Percentiles rank a stretch among this genome's conserved stretches.
phyloP scores from a whole-genome alignment of 1,140 invertebrate genomes.

The Ptiloglossa arizonensis region DNA sequence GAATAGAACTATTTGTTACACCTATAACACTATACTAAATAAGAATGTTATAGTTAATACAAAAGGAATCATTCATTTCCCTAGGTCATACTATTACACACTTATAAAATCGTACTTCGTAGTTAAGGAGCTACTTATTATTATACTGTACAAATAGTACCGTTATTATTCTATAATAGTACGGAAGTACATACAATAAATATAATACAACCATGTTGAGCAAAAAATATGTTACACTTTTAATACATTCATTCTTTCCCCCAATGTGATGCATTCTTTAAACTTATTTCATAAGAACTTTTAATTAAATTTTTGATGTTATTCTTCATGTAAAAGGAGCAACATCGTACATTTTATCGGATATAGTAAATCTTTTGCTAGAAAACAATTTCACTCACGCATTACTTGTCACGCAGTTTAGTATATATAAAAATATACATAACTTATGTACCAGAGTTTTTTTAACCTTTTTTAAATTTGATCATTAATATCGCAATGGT shows the following conservation, averaged over 20 bases:
- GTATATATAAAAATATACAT: background rate
- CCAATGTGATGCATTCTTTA: background rate
- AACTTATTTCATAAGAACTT: background rate
- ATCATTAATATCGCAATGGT: constrained; percentile 89
- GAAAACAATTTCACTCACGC: background rate
- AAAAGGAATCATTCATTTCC: background rate
- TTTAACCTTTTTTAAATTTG: constrained; percentile 92
- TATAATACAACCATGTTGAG: constrained; percentile 40
- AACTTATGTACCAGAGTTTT: background rate
- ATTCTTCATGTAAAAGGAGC: background rate
- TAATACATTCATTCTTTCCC: background rate
- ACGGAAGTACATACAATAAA: constrained; percentile 4
- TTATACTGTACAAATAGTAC: constrained; percentile 12
- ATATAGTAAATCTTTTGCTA: background rate
- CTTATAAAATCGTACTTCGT: background rate
- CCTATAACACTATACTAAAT: background rate
- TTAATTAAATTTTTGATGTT: background rate
- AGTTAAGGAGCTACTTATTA: background rate
- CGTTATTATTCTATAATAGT: background rate
- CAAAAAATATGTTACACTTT: constrained; percentile 15
- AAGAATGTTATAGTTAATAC: background rate
- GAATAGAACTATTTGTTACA: background rate
- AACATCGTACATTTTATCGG: background rate
- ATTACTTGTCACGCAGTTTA: background rate
- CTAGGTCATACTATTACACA: background rate